phyloP scores from a whole-genome alignment of 2,888 invertebrate species.

The Drosophila trichaetosa region DNA sequence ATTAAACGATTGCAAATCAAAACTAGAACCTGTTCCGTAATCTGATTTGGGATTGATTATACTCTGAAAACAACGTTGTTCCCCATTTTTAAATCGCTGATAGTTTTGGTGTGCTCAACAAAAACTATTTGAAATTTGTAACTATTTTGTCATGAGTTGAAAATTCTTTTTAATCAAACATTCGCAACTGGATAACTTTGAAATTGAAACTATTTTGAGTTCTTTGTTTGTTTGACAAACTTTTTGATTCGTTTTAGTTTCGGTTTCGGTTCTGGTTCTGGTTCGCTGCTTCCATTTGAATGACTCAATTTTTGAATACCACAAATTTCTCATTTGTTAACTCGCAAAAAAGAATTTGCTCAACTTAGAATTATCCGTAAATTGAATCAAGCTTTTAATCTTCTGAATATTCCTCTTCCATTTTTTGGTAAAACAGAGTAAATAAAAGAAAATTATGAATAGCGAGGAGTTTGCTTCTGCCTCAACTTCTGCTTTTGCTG shows the following conservation, averaged over 20 bases:
- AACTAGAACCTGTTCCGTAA: neutral
- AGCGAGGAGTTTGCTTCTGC: constrained; percentile 47
- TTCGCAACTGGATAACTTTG: neutral
- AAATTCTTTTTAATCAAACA: neutral
- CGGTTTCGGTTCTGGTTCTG: neutral
- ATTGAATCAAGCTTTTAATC: neutral
- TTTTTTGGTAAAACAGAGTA: constrained; percentile 2
- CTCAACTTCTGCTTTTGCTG: constrained; percentile 7
- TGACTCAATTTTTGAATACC: neutral
- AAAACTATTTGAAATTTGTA: neutral
- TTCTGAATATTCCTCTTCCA: neutral
- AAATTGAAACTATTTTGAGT: neutral
- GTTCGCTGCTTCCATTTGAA: neutral
- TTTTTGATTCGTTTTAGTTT: neutral
- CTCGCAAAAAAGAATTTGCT: neutral
- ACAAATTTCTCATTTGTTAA: neutral
- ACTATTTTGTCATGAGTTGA: neutral
- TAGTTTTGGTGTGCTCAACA: neutral
- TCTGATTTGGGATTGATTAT: neutral
- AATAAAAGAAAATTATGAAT: constrained; percentile 45
- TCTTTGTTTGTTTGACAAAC: neutral
- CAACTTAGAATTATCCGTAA: neutral
- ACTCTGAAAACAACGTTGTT: neutral
- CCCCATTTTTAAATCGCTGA: neutral
- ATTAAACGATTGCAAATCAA: neutral